Evolutionary conservation across 2,113 vertebrate genomes (phyloP).

Genomic region (Orthonyx spaldingii): DNA sequence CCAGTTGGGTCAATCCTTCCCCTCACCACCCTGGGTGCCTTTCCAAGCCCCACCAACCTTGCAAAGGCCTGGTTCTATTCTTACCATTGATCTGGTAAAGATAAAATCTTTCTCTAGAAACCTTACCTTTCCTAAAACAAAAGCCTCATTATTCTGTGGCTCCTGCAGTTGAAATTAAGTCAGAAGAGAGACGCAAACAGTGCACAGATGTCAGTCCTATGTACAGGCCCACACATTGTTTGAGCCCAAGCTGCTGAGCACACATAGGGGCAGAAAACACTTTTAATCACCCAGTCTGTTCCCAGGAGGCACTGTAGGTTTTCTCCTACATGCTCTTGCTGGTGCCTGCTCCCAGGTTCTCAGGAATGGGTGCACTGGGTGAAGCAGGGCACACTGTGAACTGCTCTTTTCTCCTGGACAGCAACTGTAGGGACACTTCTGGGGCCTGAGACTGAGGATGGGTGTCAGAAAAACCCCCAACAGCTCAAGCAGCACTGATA

Average conservation of each 20-base stretch:
- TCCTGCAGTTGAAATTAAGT: background rate
- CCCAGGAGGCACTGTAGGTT: background rate
- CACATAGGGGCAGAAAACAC: background rate
- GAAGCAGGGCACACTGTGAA: background rate
- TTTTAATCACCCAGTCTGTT: background rate
- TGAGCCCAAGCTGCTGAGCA: background rate
- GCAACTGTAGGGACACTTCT: background rate
- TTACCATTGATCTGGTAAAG: background rate
- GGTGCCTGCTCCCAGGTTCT: background rate
- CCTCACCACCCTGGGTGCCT: background rate
- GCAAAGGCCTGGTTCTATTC: background rate
- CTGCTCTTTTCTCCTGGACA: background rate
- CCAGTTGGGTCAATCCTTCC: background rate
- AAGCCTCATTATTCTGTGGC: background rate
- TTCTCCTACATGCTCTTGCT: background rate
- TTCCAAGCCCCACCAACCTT: background rate
- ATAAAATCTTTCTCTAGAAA: slow-evolving; percentile 28
- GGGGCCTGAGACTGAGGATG: background rate
- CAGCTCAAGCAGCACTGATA: background rate
- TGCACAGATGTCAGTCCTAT: background rate
- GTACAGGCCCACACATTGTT: background rate
- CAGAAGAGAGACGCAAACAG: background rate
- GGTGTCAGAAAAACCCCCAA: background rate
- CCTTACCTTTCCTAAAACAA: background rate
- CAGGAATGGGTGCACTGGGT: background rate